Evolutionary conservation across 1,140 invertebrate species (phyloP), one percentile per base, ranked within the genome.

Genomic region (Polyergus mexicanus): DNA sequence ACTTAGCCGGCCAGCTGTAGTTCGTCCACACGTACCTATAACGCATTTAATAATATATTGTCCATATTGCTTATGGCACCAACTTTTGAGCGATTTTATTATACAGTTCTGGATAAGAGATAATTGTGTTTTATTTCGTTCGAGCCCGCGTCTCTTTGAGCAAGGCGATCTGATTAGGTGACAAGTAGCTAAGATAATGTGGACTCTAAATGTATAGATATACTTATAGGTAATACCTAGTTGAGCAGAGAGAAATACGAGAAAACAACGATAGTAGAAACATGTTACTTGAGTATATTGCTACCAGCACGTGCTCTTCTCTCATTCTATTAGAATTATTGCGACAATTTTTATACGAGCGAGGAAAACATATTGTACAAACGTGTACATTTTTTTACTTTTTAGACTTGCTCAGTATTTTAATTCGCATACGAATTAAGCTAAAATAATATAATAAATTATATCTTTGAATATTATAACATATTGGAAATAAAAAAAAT

Each of bases 41-140:
- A 91, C 84, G 83, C 78, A 86, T 89, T 86, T 89, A 88, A 91
- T 69, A 91, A 72, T 77, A 91, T 93, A 93, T 93, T 93, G 92
- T 93, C 92, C 91, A 91, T 91, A 93, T 93, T 93, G 92, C 91
- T 92, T 93, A 89, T 92, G 92, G 92, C 92, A 92, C 87, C 91
- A 80, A 87, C 65, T 86, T 91, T 93, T 93, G 93, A 93, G 93
- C 93, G 90, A 89, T 90, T 88, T 92, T 62, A 72, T 85, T 90
- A 83, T 68, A 77, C 76, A 77, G 51, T 74, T 74, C 63, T 58
- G 28, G 41, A 71, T 69, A 66, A 51, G 69, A 65, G 85, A 84
- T 81, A 76, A 54, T 86, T 62, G 51, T 47, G 60, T 68, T 69
- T 86, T 25, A 51, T 28, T 75, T 72, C 54, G 22, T 72, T 58